Base-by-base conservation (phyloP, 2,888 invertebrate genomes). In the Drepana falcataria region DNA sequence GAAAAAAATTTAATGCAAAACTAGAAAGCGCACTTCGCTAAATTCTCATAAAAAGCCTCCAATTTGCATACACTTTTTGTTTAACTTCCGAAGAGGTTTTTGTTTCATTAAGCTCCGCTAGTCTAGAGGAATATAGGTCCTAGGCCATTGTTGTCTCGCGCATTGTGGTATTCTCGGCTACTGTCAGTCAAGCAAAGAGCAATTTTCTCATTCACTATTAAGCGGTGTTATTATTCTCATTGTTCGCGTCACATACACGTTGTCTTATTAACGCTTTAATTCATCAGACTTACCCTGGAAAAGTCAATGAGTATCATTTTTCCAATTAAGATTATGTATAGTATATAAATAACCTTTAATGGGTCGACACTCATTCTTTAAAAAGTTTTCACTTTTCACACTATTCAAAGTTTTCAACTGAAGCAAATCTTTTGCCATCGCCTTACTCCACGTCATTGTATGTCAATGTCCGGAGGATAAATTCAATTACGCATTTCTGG, bases 131-230 rank as follows among this genome's bases (percentile, higher is more conserved):
- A 81, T 83, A 75, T 86, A 83, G 85, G 81, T 81, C 79, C 79
- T 79, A 66, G 71, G 62, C 83, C 63, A 88, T 88, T 88, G 86
- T 88, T 81, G 78, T 74, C 74, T 70, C 69, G 75, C 71, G 75
- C 83, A 88, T 89, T 88, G 89, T 89, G 78, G 69, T 79, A 79
- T 78, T 76, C 79, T 81, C 74, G 44, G 69, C 75, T 71, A 72
- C 74, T 73, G 79, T 68, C 81, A 83, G 79, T 81, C 81, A 81
- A 85, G 85, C 80, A 81, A 85, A 85, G 85, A 83, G 86, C 85
- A 78, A 86, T 87, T 87, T 87, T 87, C 84, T 79, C 86, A 86
- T 87, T 88, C 85, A 66, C 81, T 70, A 86, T 87, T 87, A 86
- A 85, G 74, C 80, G 68, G 75, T 75, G 79, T 80, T 81, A 85